A percentile compares a stretch with the other conserved stretches of the same genome.
Evolutionary conservation across 2,113 vertebrate species (phyloP).

Genomic region (Xyrauchen texanus): DNA sequence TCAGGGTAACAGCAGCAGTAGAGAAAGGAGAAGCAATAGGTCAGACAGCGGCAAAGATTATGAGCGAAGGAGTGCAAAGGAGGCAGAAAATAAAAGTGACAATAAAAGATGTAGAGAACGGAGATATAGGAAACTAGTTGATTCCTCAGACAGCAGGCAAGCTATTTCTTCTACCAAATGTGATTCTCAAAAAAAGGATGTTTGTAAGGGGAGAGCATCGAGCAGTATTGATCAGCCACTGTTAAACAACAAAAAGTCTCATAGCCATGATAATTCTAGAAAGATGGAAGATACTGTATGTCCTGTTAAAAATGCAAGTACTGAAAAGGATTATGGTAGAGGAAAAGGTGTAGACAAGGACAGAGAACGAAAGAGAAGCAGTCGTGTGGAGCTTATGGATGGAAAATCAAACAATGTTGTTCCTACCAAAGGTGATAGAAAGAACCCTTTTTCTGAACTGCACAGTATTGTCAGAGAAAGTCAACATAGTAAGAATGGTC

Average conservation of each 20-base stretch:
- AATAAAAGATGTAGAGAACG: conserved; percentile 59
- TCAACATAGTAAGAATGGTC: too few relatives aligned
- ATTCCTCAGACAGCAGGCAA: conserved; percentile 12
- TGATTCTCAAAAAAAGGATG: not conserved
- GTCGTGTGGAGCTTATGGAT: not conserved
- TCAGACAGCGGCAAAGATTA: conserved; percentile 62
- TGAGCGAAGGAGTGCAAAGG: conserved; percentile 64
- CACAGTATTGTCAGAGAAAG: too few relatives aligned
- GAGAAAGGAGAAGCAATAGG: conserved; percentile 38
- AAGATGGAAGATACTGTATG: conserved; percentile 54
- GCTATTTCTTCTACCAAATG: too few relatives aligned
- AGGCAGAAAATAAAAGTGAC: conserved; percentile 55
- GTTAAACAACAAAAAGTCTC: conserved; percentile 55
- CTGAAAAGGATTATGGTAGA: not conserved
- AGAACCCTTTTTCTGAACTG: not conserved
- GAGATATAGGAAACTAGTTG: conserved; percentile 11
- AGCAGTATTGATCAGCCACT: conserved; percentile 13
- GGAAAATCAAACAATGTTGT: too few relatives aligned
- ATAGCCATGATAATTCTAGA: conserved; percentile 73
- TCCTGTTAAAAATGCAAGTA: conserved; percentile 9
- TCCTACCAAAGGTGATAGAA: not conserved
- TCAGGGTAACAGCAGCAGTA: conserved; percentile 20
- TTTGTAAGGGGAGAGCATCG: conserved; percentile 28
- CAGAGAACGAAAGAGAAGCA: conserved; percentile 57
- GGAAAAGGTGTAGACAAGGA: conserved; percentile 46